phyloP scores from a whole-genome alignment of 2,113 vertebrate genomes.

The Pandion haliaetus region DNA sequence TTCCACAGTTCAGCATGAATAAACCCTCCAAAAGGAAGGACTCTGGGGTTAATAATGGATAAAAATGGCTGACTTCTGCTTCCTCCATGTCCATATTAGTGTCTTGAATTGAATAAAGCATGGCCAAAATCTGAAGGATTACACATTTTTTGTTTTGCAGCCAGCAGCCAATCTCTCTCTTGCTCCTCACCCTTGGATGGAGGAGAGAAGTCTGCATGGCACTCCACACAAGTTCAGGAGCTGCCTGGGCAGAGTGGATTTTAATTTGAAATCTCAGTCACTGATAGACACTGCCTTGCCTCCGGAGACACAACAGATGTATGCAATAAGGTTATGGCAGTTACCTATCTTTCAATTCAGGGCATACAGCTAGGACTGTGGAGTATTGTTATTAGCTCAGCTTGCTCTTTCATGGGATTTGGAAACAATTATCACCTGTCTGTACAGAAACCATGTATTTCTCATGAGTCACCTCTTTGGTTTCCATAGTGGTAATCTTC shows the following conservation, averaged over 20 bases:
- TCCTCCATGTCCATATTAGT: neutral
- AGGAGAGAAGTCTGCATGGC: neutral
- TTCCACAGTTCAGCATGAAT: neutral
- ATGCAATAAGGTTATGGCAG: neutral
- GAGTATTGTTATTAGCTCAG: neutral
- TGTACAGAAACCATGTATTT: neutral
- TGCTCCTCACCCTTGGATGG: fast-evolving
- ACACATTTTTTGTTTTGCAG: neutral
- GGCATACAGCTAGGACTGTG: neutral
- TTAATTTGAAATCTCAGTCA: neutral
- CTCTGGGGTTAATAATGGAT: neutral
- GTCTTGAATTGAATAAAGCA: neutral
- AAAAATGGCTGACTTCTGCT: neutral
- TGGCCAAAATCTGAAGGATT: neutral
- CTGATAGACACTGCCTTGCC: neutral
- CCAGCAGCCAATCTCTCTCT: neutral
- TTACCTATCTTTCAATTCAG: neutral
- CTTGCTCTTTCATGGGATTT: neutral
- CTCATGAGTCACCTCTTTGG: neutral
- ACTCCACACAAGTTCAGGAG: neutral
- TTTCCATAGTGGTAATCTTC: neutral
- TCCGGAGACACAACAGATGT: neutral
- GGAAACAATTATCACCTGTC: neutral
- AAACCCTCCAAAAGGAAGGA: neutral
- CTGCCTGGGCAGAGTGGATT: neutral